These are phyloP conservation scores for Crambe crambe DNA, from an alignment of 37 sponge, comb jelly and placozoan species.

Conservation along the genomic window DNA sequence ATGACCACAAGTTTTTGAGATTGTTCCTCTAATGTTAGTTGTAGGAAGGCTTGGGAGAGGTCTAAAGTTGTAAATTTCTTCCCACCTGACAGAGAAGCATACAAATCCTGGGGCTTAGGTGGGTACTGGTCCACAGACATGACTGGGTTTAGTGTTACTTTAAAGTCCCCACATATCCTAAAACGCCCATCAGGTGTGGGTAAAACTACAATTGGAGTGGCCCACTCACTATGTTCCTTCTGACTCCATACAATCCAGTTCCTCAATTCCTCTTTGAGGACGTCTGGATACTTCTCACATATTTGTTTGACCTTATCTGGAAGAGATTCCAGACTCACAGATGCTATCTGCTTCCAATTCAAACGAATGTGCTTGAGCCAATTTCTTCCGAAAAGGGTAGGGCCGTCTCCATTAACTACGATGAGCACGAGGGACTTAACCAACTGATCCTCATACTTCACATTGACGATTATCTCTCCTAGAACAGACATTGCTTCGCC, in stretches of 20 bases:
- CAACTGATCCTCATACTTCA: background rate
- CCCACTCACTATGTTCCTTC: background rate
- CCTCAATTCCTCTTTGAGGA: too few species aligned
- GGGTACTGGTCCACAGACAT: background rate
- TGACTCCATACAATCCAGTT: too few species aligned
- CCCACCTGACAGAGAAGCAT: background rate
- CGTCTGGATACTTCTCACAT: too few species aligned
- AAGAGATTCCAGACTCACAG: background rate
- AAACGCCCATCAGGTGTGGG: background rate
- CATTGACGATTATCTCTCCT: background rate
- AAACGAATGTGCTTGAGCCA: constrained; percentile 1
- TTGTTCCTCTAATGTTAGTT: background rate
- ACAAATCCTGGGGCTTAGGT: background rate
- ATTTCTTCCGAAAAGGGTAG: background rate
- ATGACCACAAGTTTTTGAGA: background rate
- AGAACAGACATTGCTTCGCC: background rate
- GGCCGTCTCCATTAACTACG: constrained; percentile 1
- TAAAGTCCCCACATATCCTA: background rate
- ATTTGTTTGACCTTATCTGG: background rate
- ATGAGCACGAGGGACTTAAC: background rate
- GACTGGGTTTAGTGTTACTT: background rate
- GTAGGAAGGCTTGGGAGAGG: background rate
- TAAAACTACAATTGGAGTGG: background rate
- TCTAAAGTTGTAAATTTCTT: background rate
- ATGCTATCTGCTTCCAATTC: background rate